Evolutionary conservation across 2,888 invertebrate species (phyloP).

Genomic region (Alentia gelatinosa): DNA sequence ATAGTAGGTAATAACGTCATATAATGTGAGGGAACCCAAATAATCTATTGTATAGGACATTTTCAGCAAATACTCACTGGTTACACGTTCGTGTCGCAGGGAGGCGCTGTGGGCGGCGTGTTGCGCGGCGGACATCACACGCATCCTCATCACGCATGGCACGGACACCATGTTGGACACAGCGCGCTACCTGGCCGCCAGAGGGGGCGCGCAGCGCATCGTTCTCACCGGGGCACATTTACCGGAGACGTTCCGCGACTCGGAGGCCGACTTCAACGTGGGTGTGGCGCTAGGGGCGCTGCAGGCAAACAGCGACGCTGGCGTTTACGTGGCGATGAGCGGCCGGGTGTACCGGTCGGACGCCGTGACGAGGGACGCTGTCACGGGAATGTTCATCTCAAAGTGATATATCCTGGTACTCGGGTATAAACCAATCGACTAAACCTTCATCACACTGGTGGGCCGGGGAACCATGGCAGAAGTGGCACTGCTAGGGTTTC

Average conservation of each 20-base stretch:
- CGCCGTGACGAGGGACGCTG: constrained; percentile 53
- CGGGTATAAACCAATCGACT: no score
- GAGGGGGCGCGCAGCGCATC: constrained; percentile 60
- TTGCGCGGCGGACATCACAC: background rate
- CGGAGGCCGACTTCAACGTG: constrained; percentile 72
- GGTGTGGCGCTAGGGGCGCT: constrained; percentile 70
- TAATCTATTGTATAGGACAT: no score
- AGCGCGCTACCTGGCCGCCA: constrained; percentile 63
- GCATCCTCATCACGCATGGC: constrained; percentile 71
- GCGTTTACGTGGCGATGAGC: constrained; percentile 69
- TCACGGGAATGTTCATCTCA: constrained; percentile 57
- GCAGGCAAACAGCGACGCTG: constrained; percentile 59
- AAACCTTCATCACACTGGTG: no score
- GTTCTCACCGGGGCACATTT: constrained; percentile 68
- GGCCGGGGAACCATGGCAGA: no score
- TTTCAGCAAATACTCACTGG: background rate
- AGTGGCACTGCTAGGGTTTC: no score
- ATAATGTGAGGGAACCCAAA: no score
- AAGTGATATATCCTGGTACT: no score
- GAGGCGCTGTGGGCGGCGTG: constrained; percentile 55
- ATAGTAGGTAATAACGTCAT: no score
- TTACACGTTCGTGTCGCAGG: constrained; percentile 42
- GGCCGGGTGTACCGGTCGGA: constrained; percentile 63
- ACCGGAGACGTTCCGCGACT: constrained; percentile 69
- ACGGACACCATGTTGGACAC: constrained; percentile 72